Evolutionary conservation across 2,797 vertebrate genomes (phyloP).

Genomic region (Heteromormyrus szaboi): DNA sequence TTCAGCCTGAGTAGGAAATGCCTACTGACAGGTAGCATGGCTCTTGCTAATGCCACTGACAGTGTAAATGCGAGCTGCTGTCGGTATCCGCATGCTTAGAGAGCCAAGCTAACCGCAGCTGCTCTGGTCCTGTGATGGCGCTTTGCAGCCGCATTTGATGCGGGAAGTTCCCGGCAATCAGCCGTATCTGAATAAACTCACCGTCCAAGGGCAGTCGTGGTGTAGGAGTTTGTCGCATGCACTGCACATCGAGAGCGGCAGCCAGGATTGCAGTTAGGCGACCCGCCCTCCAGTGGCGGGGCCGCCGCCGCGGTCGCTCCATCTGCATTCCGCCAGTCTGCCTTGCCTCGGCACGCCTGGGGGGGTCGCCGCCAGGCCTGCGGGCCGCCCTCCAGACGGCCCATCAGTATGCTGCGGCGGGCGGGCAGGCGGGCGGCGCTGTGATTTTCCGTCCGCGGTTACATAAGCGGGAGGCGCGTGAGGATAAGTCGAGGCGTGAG

Average conservation of each 20-base stretch:
- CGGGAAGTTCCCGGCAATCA: neutral
- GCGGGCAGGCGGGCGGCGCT: conserved; percentile 25
- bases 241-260: conserved; percentile 5
- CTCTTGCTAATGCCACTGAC: neutral
- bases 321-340: conserved; percentile 16
- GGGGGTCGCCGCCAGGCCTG: conserved; percentile 22
- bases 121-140: neutral
- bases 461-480: conserved; percentile 69
- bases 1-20: neutral
- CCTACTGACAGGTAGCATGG: neutral
- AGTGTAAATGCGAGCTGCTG: neutral
- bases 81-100: neutral
- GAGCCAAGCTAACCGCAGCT: neutral
- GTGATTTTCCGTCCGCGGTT: conserved; percentile 42
- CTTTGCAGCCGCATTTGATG: neutral
- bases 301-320: neutral
- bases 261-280: neutral
- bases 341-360: conserved; percentile 23
- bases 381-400: conserved; percentile 58
- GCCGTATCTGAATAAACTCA: neutral
- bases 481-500: conserved; percentile 52
- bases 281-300: neutral
- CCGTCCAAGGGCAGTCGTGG: neutral
- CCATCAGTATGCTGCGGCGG: conserved; percentile 68
- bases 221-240: conserved; percentile 31